Percentiles rank a stretch among this genome's conserved stretches.
Evolutionary conservation across 2,113 vertebrate species (phyloP).

Genomic region (Callaeas wilsoni): DNA sequence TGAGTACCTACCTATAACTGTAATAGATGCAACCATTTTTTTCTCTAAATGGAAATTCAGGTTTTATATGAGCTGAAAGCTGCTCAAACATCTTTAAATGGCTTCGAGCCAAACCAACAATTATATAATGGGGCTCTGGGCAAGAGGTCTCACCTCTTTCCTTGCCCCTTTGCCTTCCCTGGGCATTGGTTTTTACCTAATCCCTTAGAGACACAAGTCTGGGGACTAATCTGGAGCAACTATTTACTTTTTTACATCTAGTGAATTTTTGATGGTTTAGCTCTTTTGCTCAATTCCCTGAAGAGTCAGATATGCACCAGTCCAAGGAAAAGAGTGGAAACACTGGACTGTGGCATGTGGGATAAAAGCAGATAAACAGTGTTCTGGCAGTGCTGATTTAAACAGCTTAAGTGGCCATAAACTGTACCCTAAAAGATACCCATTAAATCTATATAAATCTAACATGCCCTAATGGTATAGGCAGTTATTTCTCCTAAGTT

Average conservation of each 20-base stretch:
- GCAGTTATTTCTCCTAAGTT: neutral
- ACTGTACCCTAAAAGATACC: neutral
- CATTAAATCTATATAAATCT: neutral
- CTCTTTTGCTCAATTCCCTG: neutral
- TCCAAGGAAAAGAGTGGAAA: neutral
- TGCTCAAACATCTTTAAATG: neutral
- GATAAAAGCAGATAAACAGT: neutral
- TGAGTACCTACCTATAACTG: neutral
- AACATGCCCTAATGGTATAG: neutral
- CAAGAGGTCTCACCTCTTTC: neutral
- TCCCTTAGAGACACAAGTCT: neutral
- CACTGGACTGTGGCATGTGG: neutral
- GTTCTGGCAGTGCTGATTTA: neutral
- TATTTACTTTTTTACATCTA: neutral
- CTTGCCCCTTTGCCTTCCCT: neutral
- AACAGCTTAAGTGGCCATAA: neutral
- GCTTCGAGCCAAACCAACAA: neutral
- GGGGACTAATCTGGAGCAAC: neutral
- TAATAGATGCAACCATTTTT: neutral
- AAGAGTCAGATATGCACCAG: neutral
- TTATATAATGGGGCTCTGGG: neutral
- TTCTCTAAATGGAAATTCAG: neutral
- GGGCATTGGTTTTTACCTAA: neutral
- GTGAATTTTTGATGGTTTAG: neutral
- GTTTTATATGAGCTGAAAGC: neutral